phyloP scores from a whole-genome alignment of 2,113 vertebrate genomes.

The Hemiprocne comata region DNA sequence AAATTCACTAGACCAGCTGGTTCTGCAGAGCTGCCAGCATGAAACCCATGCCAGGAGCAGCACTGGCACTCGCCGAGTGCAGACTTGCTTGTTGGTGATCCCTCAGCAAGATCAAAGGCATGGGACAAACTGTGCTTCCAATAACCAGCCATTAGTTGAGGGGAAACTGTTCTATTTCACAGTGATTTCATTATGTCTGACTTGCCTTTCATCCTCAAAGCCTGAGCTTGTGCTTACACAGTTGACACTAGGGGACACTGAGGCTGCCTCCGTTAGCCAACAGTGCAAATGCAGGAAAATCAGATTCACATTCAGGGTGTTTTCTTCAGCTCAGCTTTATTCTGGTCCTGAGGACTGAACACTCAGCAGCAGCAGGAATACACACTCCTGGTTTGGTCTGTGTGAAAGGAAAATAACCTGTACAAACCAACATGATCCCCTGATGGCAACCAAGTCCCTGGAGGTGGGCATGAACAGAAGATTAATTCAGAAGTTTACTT shows the following conservation, averaged over 20 bases:
- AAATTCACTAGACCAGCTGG: neutral
- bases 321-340: neutral
- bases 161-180: neutral
- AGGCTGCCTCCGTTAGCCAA: neutral
- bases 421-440: neutral
- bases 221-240: neutral
- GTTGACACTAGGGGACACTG: neutral
- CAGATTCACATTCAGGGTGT: fast-evolving
- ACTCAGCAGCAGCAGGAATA: neutral
- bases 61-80: neutral
- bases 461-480: neutral
- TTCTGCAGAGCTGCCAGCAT: neutral
- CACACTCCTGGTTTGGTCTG: fast-evolving
- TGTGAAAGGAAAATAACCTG: neutral
- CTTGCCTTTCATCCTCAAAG: neutral
- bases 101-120: neutral
- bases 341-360: neutral
- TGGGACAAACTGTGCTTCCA: neutral
- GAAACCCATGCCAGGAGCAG: neutral
- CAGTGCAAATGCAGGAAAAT: neutral
- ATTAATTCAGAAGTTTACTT: neutral
- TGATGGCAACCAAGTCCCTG: neutral
- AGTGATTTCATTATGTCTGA: neutral
- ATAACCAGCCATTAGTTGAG: neutral
- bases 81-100: neutral